These are phyloP conservation scores for Plodia interpunctella DNA, from an alignment of 1,140 invertebrate genomes.

Conservation along the genomic window DNA sequence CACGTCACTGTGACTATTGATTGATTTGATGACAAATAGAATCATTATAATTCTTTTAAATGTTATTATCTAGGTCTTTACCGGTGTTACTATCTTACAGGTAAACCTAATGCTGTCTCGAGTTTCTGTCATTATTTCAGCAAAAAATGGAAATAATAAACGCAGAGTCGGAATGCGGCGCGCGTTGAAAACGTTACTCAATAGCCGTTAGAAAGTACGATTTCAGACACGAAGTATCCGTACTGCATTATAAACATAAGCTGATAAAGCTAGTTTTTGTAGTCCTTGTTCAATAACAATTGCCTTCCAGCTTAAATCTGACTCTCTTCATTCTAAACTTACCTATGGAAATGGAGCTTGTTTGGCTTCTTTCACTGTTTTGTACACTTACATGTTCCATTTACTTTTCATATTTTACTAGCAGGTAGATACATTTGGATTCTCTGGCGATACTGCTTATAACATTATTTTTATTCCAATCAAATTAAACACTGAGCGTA, in stretches of 20 bases:
- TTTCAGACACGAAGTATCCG: constrained; percentile 32
- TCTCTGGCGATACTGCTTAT: too few species aligned
- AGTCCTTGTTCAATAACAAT: not conserved
- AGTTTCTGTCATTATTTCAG: constrained; percentile 10
- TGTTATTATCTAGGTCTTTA: too few species aligned
- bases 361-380: too few species aligned
- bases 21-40: too few species aligned
- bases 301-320: not conserved
- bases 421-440: too few species aligned
- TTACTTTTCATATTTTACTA: too few species aligned
- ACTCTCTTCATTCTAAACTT: too few species aligned
- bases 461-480: not conserved
- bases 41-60: too few species aligned
- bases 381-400: too few species aligned
- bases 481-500: not conserved
- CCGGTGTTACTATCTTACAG: too few species aligned
- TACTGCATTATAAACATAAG: constrained; percentile 28
- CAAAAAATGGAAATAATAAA: constrained; percentile 23
- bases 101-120: not conserved
- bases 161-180: constrained; percentile 31
- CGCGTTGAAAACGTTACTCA: constrained; percentile 34
- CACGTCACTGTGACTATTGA: too few species aligned
- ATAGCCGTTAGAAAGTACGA: constrained; percentile 44
- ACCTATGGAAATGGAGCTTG: too few species aligned
- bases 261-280: not conserved